Percentiles rank a stretch among this genome's conserved stretches.
These are phyloP conservation scores for Ateles fusciceps DNA, from an alignment of 2,797 vertebrate genomes.

Conservation along the genomic window DNA sequence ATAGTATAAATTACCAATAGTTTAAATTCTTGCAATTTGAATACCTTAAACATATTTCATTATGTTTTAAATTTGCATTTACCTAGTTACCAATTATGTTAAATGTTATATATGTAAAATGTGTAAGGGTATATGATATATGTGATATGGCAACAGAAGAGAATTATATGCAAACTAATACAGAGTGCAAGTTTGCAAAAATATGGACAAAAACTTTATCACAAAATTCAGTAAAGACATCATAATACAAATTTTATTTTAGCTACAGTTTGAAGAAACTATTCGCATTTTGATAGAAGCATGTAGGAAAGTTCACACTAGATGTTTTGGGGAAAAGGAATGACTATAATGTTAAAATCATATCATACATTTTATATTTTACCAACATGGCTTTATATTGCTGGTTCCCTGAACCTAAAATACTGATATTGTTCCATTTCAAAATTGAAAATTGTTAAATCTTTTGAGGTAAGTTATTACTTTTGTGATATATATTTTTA, in stretches of 20 bases:
- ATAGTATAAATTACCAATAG: not conserved
- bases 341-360: not conserved
- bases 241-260: not conserved
- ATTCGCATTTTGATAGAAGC: not conserved
- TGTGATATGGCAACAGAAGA: not conserved
- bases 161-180: not conserved
- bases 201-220: not conserved
- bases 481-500: not conserved
- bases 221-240: not conserved
- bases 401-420: not conserved
- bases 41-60: not conserved
- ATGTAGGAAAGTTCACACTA: not conserved
- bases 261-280: not conserved
- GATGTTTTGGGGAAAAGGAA: not conserved
- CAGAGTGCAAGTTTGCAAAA: not conserved
- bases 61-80: not conserved
- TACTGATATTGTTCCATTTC: not conserved
- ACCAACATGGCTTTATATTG: not conserved
- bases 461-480: not conserved
- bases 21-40: not conserved
- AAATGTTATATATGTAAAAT: not conserved
- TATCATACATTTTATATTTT: not conserved
- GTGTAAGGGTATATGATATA: not conserved
- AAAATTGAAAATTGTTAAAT: not conserved
- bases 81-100: not conserved